Conservation (phyloP, 2,113 vertebrate genomes). For the Nesogale talazaci region DNA sequence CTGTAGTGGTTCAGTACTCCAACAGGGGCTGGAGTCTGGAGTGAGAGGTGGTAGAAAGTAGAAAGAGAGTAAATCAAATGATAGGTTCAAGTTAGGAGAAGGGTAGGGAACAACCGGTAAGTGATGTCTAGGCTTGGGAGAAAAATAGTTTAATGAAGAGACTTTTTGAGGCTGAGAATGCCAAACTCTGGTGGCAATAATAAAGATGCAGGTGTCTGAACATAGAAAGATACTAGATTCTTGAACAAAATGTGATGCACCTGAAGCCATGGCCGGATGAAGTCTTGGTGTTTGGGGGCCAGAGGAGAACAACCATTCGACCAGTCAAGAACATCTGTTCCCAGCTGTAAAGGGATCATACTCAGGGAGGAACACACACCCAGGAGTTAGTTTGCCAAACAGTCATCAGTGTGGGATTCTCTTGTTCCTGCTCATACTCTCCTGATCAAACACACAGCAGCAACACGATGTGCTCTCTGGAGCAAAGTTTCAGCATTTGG, state of each 20-base stretch:
- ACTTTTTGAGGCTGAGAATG: constrained; percentile 56
- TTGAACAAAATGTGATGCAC: constrained; percentile 62
- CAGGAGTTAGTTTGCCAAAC: constrained; percentile 84
- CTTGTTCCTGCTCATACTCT: constrained; percentile 36
- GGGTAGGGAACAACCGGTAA: not conserved
- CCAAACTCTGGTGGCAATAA: constrained; percentile 64
- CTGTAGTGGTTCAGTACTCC: not conserved
- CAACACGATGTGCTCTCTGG: constrained; percentile 83
- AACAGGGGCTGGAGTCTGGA: not conserved
- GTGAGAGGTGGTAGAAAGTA: not conserved
- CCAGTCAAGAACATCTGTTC: constrained; percentile 83
- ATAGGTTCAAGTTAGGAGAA: not conserved
- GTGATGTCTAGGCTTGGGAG: not conserved
- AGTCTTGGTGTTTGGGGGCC: constrained; percentile 67
- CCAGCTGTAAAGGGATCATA: constrained; percentile 79
- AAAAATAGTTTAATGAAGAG: not conserved
- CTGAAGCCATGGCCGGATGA: constrained; percentile 61
- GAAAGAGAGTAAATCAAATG: not conserved
- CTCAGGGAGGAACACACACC: constrained; percentile 75
- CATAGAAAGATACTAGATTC: constrained; percentile 52
- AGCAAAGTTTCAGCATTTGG: constrained; percentile 79
- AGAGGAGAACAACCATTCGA: constrained; percentile 75
- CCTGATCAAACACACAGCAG: constrained; percentile 85
- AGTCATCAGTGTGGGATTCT: constrained; percentile 75
- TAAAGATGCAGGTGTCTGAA: constrained; percentile 43